A percentile compares a stretch with the other conserved stretches of the same genome.
Conservation (phyloP, 1,140 invertebrate species). For the Diplogasteroides magnus region DNA sequence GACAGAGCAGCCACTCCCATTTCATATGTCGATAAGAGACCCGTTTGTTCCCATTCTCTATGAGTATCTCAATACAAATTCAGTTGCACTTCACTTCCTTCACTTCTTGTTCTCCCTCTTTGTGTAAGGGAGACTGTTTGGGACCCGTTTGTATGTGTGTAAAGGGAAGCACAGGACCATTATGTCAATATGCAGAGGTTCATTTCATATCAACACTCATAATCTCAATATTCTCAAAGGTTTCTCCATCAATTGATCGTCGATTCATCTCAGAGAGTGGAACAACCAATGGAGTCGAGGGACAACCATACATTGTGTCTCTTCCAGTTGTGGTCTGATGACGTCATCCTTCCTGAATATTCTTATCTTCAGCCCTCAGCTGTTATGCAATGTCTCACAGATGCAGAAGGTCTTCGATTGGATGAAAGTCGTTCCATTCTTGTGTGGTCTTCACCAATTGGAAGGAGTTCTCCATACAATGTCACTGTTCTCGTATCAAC, state of each 20-base stretch:
- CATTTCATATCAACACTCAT: background rate
- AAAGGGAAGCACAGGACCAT: constrained; percentile 20
- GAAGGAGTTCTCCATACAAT: background rate
- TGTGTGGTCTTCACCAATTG: background rate
- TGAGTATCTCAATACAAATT: background rate
- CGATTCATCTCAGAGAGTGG: constrained; percentile 13
- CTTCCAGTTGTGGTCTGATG: constrained; percentile 14
- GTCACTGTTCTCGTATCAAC: background rate
- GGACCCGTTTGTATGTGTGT: constrained; percentile 22
- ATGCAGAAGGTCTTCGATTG: background rate
- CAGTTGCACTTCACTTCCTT: constrained; percentile 25
- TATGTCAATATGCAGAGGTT: constrained; percentile 13
- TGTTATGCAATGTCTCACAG: background rate
- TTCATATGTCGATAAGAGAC: constrained; percentile 5
- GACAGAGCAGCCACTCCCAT: constrained; percentile 7
- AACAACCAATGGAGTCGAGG: constrained; percentile 17
- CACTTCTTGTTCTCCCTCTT: constrained; percentile 10
- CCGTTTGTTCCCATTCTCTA: background rate
- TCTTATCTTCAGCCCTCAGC: background rate
- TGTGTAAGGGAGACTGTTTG: constrained; percentile 22
- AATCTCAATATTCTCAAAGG: constrained; percentile 1
- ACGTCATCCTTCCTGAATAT: background rate
- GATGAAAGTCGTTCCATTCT: background rate
- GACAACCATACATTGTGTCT: constrained; percentile 14
- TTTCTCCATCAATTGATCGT: constrained; percentile 17